Evolutionary conservation across 2,113 vertebrate species (phyloP).

Genomic region (Ahaetulla prasina): DNA sequence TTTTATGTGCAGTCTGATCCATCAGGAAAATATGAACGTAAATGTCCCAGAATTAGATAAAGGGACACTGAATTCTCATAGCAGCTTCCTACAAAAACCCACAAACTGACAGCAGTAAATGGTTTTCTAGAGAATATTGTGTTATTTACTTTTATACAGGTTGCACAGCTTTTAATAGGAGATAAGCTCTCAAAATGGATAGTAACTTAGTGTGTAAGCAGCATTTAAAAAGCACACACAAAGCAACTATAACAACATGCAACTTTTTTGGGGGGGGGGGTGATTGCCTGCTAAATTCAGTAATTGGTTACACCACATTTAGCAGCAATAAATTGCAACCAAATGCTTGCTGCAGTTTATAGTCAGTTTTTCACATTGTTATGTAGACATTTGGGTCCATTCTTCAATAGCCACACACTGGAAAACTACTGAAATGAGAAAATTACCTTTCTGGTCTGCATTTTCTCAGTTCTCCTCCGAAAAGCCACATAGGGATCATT

Average conservation of each 20-base stretch:
- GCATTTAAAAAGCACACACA: neutral
- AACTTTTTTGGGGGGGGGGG: neutral
- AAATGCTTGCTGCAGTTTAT: neutral
- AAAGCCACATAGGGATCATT: constrained; percentile 92
- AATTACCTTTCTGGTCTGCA: constrained; percentile 92
- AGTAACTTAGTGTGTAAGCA: neutral
- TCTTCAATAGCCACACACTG: neutral
- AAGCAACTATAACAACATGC: neutral
- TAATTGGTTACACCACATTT: neutral
- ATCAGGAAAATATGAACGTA: neutral
- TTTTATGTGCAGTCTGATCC: neutral
- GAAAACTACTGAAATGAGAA: neutral
- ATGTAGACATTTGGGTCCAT: neutral
- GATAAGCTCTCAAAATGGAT: too few species aligned
- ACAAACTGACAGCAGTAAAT: neutral
- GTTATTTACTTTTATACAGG: neutral
- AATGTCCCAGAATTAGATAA: neutral
- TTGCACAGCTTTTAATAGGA: neutral
- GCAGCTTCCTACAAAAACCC: neutral
- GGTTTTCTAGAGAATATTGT: neutral
- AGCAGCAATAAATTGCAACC: neutral
- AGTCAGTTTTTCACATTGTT: neutral
- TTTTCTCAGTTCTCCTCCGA: constrained; percentile 89
- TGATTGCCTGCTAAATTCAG: neutral
- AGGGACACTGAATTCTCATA: too few species aligned